Evolutionary conservation across 2,888 invertebrate genomes (phyloP), one percentile per base, ranked within the genome.

Genomic region (Choreutis nemorana): DNA sequence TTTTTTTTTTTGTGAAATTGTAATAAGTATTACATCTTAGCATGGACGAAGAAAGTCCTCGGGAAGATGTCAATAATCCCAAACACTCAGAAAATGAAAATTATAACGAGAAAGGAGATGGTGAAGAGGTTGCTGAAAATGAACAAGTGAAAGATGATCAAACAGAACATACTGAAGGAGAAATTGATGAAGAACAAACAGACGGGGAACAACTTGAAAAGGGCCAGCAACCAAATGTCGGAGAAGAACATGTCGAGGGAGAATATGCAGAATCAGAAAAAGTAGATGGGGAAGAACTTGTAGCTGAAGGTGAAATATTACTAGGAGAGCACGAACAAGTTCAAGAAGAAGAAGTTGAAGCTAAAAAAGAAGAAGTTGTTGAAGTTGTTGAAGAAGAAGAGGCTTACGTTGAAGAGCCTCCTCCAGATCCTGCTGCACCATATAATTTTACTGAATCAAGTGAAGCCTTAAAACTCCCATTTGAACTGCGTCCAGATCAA

Each of bases 381-480:
- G 50, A 47, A 29, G 36, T 37, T 10, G 51, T 57, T 15, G 70
- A 62, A 39, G 64, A 71, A 37, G 70, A 71, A 43, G 55, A 62
- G 31, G 41, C 20, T 20, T 66, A 49, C 34, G 45, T 52, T 6
- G 68, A 63, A 40, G 59, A 60, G 39, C 67, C 65, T 14, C 71
- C 71, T 3, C 66, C 65, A 5, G 75, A 77, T 40, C 77, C 77
- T n/a, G 39, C 63, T 14, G 77, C 71, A 13, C 75, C 77, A 4
- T 70, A 50, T 31, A 39, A 66, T 41, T 63, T 75, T 14, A 57
- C 42, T 31, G 75, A 75, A 33, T 71, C 71, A 4, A 48, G 51
- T 34, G 77, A 77, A 62, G 60, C 58, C 22, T 35, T 71, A 0
- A 66, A 51, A 47, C 55, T 59, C 13, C 59, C 58, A 4, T 78